Evolutionary conservation across 2,113 vertebrate genomes (phyloP).

Genomic region (Ginglymostoma cirratum): DNA sequence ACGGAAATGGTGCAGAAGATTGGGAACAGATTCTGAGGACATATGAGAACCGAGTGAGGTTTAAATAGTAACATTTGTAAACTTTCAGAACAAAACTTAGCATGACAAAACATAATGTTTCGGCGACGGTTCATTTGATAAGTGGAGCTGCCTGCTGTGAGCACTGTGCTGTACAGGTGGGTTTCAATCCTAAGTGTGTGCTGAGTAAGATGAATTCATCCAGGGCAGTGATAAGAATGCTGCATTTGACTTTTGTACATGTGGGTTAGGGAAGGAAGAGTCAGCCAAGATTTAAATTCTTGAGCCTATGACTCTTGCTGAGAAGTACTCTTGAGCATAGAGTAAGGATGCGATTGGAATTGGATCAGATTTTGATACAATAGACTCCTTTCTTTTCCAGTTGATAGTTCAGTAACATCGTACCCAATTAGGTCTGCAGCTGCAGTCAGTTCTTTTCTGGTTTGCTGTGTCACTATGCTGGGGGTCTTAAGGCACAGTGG

Average conservation of each 20-base stretch:
- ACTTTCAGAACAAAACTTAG: not conserved
- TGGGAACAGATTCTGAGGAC: not conserved
- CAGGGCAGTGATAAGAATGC: not conserved
- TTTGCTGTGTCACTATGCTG: not conserved
- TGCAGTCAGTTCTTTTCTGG: not conserved
- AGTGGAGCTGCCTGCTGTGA: not conserved
- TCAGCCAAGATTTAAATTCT: not conserved
- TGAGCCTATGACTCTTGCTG: not conserved
- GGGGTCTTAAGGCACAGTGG: too few species aligned
- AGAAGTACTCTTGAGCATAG: not conserved
- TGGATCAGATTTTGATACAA: not conserved
- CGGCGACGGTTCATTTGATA: not conserved
- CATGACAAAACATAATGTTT: not conserved
- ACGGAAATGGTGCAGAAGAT: slow-evolving; percentile 8
- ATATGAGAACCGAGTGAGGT: not conserved
- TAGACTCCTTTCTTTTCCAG: not conserved
- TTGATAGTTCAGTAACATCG: not conserved
- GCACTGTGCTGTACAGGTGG: not conserved
- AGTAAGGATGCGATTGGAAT: not conserved
- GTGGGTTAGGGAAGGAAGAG: not conserved
- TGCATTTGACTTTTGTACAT: not conserved
- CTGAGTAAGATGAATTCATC: not conserved
- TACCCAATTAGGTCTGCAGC: not conserved
- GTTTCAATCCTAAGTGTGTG: not conserved
- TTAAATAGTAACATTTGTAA: not conserved